Percentiles rank a stretch among this genome's conserved stretches.
Conservation (phyloP, 2,797 vertebrate genomes). For the Molossus alvarezi region DNA sequence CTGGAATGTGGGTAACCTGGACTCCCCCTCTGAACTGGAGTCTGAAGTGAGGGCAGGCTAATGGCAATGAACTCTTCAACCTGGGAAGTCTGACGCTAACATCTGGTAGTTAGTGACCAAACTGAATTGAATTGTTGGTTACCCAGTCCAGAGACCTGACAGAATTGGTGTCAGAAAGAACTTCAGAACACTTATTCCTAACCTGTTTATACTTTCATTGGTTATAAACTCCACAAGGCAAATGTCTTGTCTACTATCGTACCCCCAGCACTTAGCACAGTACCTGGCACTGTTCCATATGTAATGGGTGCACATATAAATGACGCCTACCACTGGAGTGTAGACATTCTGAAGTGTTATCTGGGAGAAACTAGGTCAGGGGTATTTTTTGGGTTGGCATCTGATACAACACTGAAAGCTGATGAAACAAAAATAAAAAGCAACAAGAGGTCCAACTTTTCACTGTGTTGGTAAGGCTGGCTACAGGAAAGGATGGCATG, state of each 20-base stretch:
- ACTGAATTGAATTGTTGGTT: not conserved
- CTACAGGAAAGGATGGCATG: not conserved
- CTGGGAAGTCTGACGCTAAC: not conserved
- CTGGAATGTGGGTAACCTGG: not conserved
- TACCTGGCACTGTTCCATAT: not conserved
- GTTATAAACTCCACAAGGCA: not conserved
- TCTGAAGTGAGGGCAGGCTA: not conserved
- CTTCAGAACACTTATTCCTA: not conserved
- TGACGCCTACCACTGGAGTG: not conserved
- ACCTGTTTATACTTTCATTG: not conserved
- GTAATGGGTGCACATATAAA: not conserved
- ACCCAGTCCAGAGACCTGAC: not conserved
- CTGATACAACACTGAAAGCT: not conserved
- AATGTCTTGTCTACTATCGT: constrained; percentile 1
- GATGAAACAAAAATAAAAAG: constrained; percentile 15
- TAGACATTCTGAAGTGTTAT: not conserved
- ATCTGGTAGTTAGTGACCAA: not conserved
- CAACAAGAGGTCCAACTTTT: not conserved
- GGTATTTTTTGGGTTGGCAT: not conserved
- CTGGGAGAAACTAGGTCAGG: not conserved
- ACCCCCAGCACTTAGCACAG: not conserved
- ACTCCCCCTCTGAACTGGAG: not conserved
- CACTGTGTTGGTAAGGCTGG: not conserved
- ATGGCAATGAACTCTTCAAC: not conserved
- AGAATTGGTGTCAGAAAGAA: constrained; percentile 45